These are phyloP conservation scores for Amblyteles armatorius DNA, from an alignment of 2,888 invertebrate genomes.

Conservation along the genomic window DNA sequence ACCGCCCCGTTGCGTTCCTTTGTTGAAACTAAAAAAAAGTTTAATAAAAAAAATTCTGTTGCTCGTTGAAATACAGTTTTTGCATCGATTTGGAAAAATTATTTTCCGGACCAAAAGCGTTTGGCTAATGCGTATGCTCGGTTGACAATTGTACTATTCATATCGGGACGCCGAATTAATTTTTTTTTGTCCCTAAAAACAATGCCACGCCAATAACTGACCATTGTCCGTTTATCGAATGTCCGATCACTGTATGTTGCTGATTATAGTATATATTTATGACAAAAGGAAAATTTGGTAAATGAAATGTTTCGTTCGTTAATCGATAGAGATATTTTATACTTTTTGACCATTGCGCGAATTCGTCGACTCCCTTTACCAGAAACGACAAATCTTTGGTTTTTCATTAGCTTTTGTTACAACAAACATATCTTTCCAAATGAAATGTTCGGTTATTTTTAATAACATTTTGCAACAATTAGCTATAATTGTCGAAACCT, in stretches of 20 bases:
- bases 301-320: too few species aligned
- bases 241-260: constrained; percentile 3
- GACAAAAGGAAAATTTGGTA: background rate
- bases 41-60: background rate
- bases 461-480: too few species aligned
- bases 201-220: background rate
- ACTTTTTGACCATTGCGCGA: too few species aligned
- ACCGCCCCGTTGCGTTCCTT: background rate
- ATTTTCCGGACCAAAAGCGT: background rate
- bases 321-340: too few species aligned
- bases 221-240: background rate
- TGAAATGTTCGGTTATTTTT: too few species aligned
- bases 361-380: too few species aligned
- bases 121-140: background rate
- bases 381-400: too few species aligned
- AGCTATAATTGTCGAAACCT: too few species aligned
- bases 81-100: background rate
- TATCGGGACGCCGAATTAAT: background rate
- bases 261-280: background rate
- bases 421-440: too few species aligned
- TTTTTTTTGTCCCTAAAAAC: background rate
- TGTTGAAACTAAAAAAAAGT: background rate
- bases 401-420: too few species aligned
- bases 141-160: background rate
- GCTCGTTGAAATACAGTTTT: background rate